A percentile compares a stretch with the other conserved stretches of the same genome.
Evolutionary conservation across 2,888 invertebrate genomes (phyloP).

Genomic region (Meteorus cinctellus): DNA sequence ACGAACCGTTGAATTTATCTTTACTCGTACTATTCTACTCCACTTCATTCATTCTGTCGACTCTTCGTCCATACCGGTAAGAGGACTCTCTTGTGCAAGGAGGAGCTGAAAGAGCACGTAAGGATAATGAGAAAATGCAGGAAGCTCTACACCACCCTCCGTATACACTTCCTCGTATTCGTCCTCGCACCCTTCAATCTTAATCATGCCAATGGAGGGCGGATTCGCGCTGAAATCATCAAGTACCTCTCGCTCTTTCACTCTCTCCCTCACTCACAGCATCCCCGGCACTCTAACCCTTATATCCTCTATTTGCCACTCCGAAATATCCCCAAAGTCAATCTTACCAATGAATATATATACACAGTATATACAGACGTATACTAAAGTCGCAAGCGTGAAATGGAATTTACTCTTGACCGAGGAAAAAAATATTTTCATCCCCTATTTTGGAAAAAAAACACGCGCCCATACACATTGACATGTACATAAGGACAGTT

Average conservation of each 20-base stretch:
- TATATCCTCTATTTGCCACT: slow-evolving; percentile 47
- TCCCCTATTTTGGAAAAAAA: not conserved
- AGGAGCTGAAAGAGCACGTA: slow-evolving; percentile 37
- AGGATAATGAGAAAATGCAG: slow-evolving; percentile 64
- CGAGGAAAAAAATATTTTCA: slow-evolving; percentile 11
- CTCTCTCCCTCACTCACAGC: not conserved
- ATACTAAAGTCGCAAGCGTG: slow-evolving; percentile 6
- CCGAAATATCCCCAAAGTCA: slow-evolving; percentile 25
- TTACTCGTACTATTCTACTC: slow-evolving; percentile 20
- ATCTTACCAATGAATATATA: slow-evolving; percentile 22
- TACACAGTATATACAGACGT: not conserved
- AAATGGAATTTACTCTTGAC: slow-evolving; percentile 27
- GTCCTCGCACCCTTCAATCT: slow-evolving; percentile 51
- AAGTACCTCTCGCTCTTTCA: slow-evolving; percentile 45
- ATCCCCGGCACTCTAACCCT: slow-evolving; percentile 40
- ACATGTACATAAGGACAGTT: slow-evolving; percentile 2
- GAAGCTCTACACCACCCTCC: slow-evolving; percentile 51
- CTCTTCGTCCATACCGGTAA: slow-evolving; percentile 18
- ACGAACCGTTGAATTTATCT: not conserved
- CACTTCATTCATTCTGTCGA: slow-evolving; percentile 14
- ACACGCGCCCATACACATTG: slow-evolving; percentile 5
- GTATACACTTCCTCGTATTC: slow-evolving; percentile 36
- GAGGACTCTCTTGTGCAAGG: slow-evolving; percentile 32
- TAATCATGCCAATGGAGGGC: slow-evolving; percentile 56
- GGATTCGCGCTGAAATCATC: slow-evolving; percentile 54